A percentile compares a stretch with the other conserved stretches of the same genome.
Conservation (phyloP, 2,113 vertebrate genomes). For the Ornithorhynchus anatinus region DNA sequence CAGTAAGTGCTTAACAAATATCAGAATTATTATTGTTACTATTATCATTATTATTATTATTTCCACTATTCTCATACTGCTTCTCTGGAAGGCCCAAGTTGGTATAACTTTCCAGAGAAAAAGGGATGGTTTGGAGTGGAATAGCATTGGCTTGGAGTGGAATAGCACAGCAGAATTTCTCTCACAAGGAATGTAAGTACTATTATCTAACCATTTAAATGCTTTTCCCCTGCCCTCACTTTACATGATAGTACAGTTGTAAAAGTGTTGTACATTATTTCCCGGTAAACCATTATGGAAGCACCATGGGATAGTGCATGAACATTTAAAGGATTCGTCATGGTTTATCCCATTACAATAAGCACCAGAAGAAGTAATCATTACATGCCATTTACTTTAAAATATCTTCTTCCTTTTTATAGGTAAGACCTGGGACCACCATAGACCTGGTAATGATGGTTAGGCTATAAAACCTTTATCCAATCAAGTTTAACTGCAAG, state of each 20-base stretch:
- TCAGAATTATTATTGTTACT: too few species aligned
- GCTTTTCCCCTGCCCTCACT: neutral
- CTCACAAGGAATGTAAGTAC: neutral
- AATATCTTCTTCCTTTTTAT: conserved; percentile 9
- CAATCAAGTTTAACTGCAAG: conserved; percentile 4
- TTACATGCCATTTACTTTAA: conserved; percentile 10
- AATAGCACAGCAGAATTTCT: neutral
- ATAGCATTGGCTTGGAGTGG: neutral
- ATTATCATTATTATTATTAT: too few species aligned
- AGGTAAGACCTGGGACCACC: neutral
- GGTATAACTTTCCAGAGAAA: too few species aligned
- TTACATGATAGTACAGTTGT: conserved; percentile 10
- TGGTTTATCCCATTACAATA: conserved; percentile 35
- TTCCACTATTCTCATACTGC: too few species aligned
- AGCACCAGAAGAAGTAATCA: conserved; percentile 31
- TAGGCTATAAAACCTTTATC: conserved; percentile 25
- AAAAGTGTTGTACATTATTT: conserved; percentile 26
- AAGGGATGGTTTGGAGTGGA: too few species aligned
- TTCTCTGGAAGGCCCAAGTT: too few species aligned
- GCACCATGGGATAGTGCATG: neutral
- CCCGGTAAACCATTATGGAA: neutral
- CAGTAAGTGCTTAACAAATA: too few species aligned
- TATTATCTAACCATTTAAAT: conserved; percentile 20
- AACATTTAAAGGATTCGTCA: conserved; percentile 10
- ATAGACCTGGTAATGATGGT: conserved; percentile 1